phyloP scores from a whole-genome alignment of 2,113 vertebrate genomes.

The Microcebus griseorufus region DNA sequence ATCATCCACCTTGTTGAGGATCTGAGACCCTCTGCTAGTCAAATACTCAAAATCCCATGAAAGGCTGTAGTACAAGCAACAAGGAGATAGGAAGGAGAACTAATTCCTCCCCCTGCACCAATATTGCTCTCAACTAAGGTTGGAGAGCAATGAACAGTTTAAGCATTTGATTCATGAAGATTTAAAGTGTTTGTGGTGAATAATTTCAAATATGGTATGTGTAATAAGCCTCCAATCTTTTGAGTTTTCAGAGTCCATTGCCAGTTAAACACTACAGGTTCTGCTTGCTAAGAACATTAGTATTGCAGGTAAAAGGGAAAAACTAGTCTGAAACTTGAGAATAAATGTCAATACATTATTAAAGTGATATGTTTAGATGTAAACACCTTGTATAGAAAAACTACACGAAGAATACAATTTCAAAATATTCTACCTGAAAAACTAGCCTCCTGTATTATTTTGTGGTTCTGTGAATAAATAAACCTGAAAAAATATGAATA shows the following conservation, averaged over 20 bases:
- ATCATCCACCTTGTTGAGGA: background rate
- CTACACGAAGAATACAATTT: background rate
- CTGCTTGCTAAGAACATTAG: background rate
- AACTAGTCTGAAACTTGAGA: background rate
- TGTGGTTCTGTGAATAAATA: slow-evolving; percentile 40
- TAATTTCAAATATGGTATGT: background rate
- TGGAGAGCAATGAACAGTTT: background rate
- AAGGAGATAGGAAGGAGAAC: background rate
- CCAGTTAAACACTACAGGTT: background rate
- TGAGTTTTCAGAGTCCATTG: background rate
- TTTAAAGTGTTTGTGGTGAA: background rate
- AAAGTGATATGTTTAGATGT: background rate
- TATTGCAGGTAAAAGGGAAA: background rate
- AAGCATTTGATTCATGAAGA: background rate
- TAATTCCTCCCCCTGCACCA: background rate
- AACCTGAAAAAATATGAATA: slow-evolving; percentile 28
- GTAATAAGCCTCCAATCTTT: background rate
- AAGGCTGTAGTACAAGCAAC: too few species aligned
- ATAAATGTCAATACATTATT: background rate
- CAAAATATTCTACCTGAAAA: slow-evolving; percentile 11
- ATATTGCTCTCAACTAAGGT: background rate
- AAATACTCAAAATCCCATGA: background rate
- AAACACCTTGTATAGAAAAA: background rate
- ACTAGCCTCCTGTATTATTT: background rate
- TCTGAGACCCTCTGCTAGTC: background rate